Evolutionary conservation across 2,113 vertebrate species (phyloP).

Genomic region (Collichthys lucidus): DNA sequence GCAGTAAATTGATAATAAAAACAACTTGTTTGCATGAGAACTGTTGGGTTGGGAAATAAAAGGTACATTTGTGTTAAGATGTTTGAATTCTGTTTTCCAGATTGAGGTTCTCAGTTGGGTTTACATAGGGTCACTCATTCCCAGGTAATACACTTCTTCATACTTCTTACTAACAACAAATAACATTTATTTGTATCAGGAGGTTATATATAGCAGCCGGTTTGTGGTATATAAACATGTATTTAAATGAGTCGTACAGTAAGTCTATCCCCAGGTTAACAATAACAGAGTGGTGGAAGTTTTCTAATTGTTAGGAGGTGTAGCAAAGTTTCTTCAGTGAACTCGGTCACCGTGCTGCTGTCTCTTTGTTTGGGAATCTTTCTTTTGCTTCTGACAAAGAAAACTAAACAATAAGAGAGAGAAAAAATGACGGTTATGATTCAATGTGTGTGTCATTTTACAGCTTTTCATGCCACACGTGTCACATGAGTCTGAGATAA

Average conservation of each 20-base stretch:
- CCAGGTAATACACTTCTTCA: constrained; percentile 73
- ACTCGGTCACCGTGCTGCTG: neutral
- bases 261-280: neutral
- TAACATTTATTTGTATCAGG: neutral
- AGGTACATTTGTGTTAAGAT: neutral
- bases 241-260: neutral
- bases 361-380: neutral
- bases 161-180: neutral
- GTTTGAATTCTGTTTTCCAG: constrained; percentile 60
- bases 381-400: neutral
- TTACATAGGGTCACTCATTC: constrained; percentile 72
- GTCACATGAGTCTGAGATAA: constrained; percentile 24
- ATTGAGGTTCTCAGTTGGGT: constrained; percentile 65
- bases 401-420: neutral
- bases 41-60: neutral
- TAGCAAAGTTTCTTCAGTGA: neutral
- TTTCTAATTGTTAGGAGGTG: neutral
- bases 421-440: neutral
- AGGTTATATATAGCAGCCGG: neutral
- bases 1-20: neutral
- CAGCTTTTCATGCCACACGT: neutral
- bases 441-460: neutral
- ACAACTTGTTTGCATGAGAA: neutral
- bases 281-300: neutral
- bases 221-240: neutral